Base-by-base conservation (phyloP, 2,113 vertebrate genomes). In the Thunnus maccoyii region DNA sequence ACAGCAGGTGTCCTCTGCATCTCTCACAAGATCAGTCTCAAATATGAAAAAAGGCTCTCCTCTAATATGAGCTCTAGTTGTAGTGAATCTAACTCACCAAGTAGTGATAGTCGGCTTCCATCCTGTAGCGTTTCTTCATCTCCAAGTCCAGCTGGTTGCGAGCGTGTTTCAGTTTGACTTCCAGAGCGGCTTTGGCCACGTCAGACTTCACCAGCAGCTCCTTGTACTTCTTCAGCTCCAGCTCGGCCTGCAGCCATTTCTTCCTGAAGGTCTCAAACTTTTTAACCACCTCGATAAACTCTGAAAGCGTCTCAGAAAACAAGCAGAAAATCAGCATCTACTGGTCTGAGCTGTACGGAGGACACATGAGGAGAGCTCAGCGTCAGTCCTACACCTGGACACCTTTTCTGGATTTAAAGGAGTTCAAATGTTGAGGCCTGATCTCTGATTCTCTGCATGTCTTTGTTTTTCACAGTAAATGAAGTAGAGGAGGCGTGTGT, bases 61-160 rank as follows among this genome's bases (percentile, higher is more conserved):
- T 22, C 22, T 22, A 22, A 22, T 22, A 22, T 22, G 22, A 22
- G 22, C 22, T 22, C 22, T 22, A 1, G 27, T 30, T 30, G 27
- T 1, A 4, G 27, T 30, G 14, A 27, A 16, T 30, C 14, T 30
- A 18, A 46, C 80, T 52, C 30, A 97, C 97, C 96, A 96, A 91
- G 52, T 95, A 95, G 74, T 96, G 95, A 77, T 95, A 95, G 88
- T 96, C 95, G 0, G 93, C 90, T 32, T 97, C 97, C 0, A 92
- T 85, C 61, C 94, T 95, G 91, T 92, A 92, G 22, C 96, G 94
- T 50, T 96, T 96, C 88, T 95, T 96, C 94, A 97, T 96, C 91
- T 97, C 96, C 80, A 97, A 92, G 1, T 97, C 95, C 87, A 97
- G 93, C 86, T 97, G 96, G 88, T 97, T 96, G 1, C 96, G 94